These are phyloP conservation scores for Abrostola tripartita DNA, from an alignment of 2,888 invertebrate genomes.

Conservation along the genomic window DNA sequence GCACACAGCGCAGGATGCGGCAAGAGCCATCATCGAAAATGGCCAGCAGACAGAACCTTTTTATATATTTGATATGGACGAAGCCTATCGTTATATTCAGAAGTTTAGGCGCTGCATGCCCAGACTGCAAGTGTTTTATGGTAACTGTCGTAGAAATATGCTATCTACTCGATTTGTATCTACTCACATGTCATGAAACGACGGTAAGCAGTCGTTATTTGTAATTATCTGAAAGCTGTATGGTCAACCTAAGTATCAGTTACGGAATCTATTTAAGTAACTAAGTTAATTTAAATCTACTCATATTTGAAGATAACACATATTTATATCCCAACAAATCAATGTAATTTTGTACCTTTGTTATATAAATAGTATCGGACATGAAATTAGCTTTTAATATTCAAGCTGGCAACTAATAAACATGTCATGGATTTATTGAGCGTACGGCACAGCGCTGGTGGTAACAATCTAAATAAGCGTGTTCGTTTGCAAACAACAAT, in stretches of 20 bases:
- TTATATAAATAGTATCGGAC: too few relatives aligned
- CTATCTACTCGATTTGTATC: too few relatives aligned
- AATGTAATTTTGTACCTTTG: too few relatives aligned
- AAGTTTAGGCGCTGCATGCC: slow-evolving; percentile 63
- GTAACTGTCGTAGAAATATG: slow-evolving; percentile 46
- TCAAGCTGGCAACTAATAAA: neutral
- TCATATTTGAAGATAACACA: too few relatives aligned
- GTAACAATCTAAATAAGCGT: neutral
- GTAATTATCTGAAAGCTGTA: too few relatives aligned
- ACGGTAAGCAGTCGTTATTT: too few relatives aligned
- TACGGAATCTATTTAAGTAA: too few relatives aligned
- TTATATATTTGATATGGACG: slow-evolving; percentile 63
- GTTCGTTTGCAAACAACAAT: neutral
- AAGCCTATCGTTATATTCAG: slow-evolving; percentile 56
- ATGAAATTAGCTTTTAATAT: neutral
- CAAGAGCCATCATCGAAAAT: slow-evolving; percentile 57
- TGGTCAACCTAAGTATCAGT: too few relatives aligned
- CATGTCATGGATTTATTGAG: neutral
- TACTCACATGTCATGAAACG: too few relatives aligned
- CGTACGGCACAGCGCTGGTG: neutral
- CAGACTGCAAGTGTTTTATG: slow-evolving; percentile 66
- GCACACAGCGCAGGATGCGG: slow-evolving; percentile 53
- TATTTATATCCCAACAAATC: too few relatives aligned
- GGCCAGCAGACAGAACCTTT: slow-evolving; percentile 64
- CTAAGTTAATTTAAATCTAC: too few relatives aligned